Evolutionary conservation across 2,113 vertebrate species (phyloP), one percentile per base, ranked within the genome.

Genomic region (Athene noctua): DNA sequence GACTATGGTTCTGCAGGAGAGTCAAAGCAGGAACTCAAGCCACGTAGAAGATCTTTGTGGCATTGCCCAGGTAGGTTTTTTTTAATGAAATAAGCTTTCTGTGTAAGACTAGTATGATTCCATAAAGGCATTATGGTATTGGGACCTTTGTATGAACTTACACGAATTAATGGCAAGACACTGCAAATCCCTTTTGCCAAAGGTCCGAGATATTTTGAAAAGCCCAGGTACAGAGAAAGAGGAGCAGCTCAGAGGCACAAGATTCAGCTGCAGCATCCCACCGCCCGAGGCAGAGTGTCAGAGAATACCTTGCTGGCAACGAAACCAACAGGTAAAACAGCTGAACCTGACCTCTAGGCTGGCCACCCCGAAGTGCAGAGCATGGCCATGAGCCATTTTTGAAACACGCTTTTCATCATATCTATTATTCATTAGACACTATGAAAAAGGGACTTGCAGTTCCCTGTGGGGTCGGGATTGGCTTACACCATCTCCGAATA

Each of bases 231-330:
- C 4, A 47, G 14, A 25, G 72, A 38, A 74, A 40, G 74, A 73
- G 62, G 16, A 52, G 65, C 47, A 81, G 52, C 38, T 84, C 3
- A 71, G 75, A 88, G 57, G 32, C 51, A 78, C 40, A 70, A 36
- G 81, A 44, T 9, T 18, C 70, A 57, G 18, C 6, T 2, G 25
- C 55, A 90, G 75, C 36, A 58, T 42, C 67, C 59, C n/a, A 11
- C 34, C 36, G 51, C 70, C 11, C 2, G 7, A 42, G 65, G 75
- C 68, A 57, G 52, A 32, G 30, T 1, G 1, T 8, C 30, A 55
- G 85, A 58, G 38, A 29, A 38, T 0, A 0, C 20, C 0, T 32
- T 55, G 61, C 36, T 58, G 42, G n/a, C n/a, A 38, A 38, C 8
- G 44, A 34, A 47, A 32, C 30, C 78, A 91, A 46, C 49, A 82